A percentile compares a stretch with the other conserved stretches of the same genome.
phyloP scores from a whole-genome alignment of 92 coral and sea anemone genomes.

The Heliopora coerulea region DNA sequence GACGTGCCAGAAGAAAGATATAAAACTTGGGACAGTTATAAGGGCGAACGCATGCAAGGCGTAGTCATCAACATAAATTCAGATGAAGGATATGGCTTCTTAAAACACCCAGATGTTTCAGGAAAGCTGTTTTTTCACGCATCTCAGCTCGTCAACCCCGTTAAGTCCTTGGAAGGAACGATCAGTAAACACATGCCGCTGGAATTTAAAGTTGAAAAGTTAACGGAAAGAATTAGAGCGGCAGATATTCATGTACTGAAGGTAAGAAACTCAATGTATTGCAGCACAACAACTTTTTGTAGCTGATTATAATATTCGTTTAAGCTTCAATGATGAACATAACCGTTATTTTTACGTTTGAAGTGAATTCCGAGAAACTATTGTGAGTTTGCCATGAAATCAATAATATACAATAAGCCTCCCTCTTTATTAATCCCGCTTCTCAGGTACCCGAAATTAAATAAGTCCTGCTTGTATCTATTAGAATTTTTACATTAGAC shows the following conservation, averaged over 20 bases:
- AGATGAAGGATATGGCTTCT: conserved; percentile 50
- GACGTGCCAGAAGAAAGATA: conserved; percentile 6
- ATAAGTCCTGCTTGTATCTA: too few species aligned
- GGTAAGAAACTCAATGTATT: conserved; percentile 8
- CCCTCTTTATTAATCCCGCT: too few species aligned
- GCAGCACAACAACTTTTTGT: too few species aligned
- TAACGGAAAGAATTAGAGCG: conserved; percentile 52
- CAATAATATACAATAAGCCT: too few species aligned
- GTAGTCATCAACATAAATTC: conserved; percentile 31
- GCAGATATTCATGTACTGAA: conserved; percentile 32
- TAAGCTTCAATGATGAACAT: conserved; percentile 7
- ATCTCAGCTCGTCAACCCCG: conserved; percentile 62
- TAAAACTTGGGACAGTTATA: conserved; percentile 44
- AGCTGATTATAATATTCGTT: too few species aligned
- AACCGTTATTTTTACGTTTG: too few species aligned
- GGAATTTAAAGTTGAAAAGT: conserved; percentile 56
- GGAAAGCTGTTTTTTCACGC: conserved; percentile 57
- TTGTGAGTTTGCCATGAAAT: too few species aligned
- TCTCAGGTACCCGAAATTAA: too few species aligned
- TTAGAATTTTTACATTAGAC: too few species aligned
- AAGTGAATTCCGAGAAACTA: too few species aligned
- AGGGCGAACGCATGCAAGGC: conserved; percentile 55
- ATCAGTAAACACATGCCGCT: conserved; percentile 46
- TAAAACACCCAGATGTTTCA: conserved; percentile 52
- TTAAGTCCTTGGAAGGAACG: conserved; percentile 27